Evolutionary conservation across 1,140 invertebrate species (phyloP).

Genomic region (Aleiodes sp.): DNA sequence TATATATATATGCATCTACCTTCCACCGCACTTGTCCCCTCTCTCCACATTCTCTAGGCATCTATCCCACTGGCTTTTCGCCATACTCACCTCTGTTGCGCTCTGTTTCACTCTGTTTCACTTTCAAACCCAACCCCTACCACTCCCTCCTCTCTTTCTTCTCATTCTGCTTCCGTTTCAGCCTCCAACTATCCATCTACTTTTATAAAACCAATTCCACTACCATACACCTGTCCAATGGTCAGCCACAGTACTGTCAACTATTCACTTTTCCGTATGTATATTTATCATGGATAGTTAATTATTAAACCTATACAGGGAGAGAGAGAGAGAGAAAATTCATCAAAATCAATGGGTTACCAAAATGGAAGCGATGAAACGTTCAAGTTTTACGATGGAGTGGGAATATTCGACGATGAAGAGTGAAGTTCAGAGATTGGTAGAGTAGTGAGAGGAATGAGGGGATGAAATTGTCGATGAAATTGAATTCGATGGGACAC

Average conservation of each 20-base stretch:
- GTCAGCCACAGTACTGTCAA: conserved; percentile 13
- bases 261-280: not conserved
- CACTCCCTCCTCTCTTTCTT: not conserved
- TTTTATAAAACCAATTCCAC: conserved; percentile 25
- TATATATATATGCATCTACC: conserved; percentile 39
- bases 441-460: not conserved
- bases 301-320: conserved; percentile 17
- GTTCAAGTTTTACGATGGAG: not conserved
- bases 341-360: not conserved
- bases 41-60: conserved; percentile 24
- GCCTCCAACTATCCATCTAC: conserved; percentile 28
- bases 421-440: not conserved
- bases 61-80: conserved; percentile 22
- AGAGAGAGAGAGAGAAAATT: too few relatives aligned
- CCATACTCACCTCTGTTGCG: conserved; percentile 17
- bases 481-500: conserved; percentile 13
- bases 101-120: conserved; percentile 31
- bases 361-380: conserved; percentile 6
- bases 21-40: conserved; percentile 27
- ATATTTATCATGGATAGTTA: not conserved
- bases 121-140: not conserved
- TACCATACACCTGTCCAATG: not conserved
- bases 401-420: conserved; percentile 2
- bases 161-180: conserved; percentile 19
- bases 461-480: not conserved